Evolutionary conservation across 1,140 invertebrate genomes (phyloP).

Genomic region (Philotrypesis tridentata): DNA sequence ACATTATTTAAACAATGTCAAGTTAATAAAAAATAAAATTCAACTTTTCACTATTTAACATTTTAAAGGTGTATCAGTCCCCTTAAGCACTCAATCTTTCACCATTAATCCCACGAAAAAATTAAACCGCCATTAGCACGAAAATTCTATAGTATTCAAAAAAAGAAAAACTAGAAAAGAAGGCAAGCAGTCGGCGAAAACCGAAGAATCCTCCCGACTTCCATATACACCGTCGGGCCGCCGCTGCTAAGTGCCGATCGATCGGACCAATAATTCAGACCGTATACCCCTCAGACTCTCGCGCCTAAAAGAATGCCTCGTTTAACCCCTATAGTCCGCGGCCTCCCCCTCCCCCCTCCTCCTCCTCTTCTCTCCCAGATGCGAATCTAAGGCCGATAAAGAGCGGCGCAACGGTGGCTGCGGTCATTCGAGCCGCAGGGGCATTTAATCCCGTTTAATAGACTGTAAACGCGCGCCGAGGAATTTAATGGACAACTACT

Average conservation of each 20-base stretch:
- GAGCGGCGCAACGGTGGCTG: not conserved
- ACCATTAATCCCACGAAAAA: no score
- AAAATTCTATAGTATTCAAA: no score
- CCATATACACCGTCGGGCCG: no score
- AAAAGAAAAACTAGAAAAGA: constrained; percentile 7
- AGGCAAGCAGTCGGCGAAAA: not conserved
- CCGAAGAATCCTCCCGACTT: not conserved
- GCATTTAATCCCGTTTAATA: constrained; percentile 51
- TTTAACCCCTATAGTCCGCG: not conserved
- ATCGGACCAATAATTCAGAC: constrained; percentile 21
- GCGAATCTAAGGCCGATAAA: constrained; percentile 42
- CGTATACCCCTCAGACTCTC: not conserved
- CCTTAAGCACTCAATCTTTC: no score
- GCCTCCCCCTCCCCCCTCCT: not conserved
- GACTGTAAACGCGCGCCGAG: constrained; percentile 44
- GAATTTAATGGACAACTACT: constrained; percentile 47
- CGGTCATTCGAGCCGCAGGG: constrained; percentile 40
- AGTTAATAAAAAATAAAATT: no score
- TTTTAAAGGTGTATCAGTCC: no score
- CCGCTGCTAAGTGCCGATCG: not conserved
- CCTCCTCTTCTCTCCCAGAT: not conserved
- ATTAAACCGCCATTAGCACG: no score
- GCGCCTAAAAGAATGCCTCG: not conserved
- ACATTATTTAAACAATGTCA: no score
- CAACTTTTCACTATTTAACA: no score